Conservation (phyloP, 2,888 invertebrate genomes). For the Mythimna albipuncta region DNA sequence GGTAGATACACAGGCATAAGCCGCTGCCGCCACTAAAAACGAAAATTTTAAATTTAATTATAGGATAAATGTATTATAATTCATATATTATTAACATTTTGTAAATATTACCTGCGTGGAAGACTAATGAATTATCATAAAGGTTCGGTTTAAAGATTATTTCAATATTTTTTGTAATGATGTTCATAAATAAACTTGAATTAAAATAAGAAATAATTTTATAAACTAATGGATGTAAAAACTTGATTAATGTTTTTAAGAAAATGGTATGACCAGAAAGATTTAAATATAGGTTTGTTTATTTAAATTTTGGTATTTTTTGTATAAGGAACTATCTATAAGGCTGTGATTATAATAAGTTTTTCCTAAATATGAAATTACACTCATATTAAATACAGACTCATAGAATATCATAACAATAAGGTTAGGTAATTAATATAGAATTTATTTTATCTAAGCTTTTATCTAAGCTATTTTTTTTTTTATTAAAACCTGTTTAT, state of each 20-base stretch:
- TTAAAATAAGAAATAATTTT: slow-evolving; percentile 11
- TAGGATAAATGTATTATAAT: no score
- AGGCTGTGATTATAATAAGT: slow-evolving; percentile 36
- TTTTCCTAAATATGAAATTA: neutral
- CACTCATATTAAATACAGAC: neutral
- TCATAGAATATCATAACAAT: neutral
- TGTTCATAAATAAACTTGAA: neutral
- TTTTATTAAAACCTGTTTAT: no score
- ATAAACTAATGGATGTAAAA: no score
- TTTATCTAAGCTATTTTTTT: neutral
- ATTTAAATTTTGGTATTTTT: neutral
- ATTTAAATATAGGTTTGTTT: no score
- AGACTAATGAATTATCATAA: neutral
- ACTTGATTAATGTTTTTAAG: neutral
- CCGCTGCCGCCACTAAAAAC: neutral
- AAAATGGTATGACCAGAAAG: neutral
- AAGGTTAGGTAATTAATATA: neutral
- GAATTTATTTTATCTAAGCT: neutral
- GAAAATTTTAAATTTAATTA: neutral
- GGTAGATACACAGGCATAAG: no score
- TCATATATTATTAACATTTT: no score
- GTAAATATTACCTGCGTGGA: neutral
- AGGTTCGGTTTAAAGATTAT: neutral
- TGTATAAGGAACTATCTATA: slow-evolving; percentile 9
- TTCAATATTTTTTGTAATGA: neutral